Evolutionary conservation across 2,113 vertebrate species (phyloP), one percentile per base, ranked within the genome.

Genomic region (Suricata suricatta): DNA sequence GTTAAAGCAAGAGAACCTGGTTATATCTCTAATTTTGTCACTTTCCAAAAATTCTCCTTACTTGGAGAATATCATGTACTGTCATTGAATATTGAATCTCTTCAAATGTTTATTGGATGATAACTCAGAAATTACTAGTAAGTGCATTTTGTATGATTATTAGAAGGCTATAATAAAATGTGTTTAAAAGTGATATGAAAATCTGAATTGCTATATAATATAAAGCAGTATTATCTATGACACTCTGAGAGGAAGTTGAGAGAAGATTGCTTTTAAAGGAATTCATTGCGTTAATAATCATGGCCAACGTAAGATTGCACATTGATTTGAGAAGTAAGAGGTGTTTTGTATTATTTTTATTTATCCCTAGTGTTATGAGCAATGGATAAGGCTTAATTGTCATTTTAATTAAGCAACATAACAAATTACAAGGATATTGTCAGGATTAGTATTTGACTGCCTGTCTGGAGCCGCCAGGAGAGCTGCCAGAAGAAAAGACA

Each of bases 401-500:
- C 66, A 84, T 90, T 95, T 96, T 98, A 97, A 96, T 94, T 95
- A 97, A 97, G 85, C 7, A 80, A 38, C 79, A 87, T 27, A 93
- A n/a, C 29, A 94, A 93, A 16, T 85, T 88, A 63, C 29, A 96
- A 93, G 50, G 13, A 81, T 68, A 89, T 93, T 80, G 41, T 90
- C 47, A 94, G 76, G 50, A 92, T 95, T 93, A 81, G 41, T 81
- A 31, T 94, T 95, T 95, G 85, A 85, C 33, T 96, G 25, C 4
- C n/a, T n/a, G n/a, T n/a, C n/a, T n/a, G n/a, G n/a, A n/a, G n/a
- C n/a, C n/a, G n/a, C n/a, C n/a, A n/a, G n/a, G n/a, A n/a, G n/a
- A n/a, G n/a, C n/a, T n/a, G n/a, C n/a, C n/a, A n/a, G n/a, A n/a
- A n/a, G n/a, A n/a, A n/a, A n/a, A n/a, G n/a, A n/a, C n/a, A n/a